A percentile compares a stretch with the other conserved stretches of the same genome.
Evolutionary conservation across 2,797 vertebrate species (phyloP).

Genomic region (Cyclura pinguis): DNA sequence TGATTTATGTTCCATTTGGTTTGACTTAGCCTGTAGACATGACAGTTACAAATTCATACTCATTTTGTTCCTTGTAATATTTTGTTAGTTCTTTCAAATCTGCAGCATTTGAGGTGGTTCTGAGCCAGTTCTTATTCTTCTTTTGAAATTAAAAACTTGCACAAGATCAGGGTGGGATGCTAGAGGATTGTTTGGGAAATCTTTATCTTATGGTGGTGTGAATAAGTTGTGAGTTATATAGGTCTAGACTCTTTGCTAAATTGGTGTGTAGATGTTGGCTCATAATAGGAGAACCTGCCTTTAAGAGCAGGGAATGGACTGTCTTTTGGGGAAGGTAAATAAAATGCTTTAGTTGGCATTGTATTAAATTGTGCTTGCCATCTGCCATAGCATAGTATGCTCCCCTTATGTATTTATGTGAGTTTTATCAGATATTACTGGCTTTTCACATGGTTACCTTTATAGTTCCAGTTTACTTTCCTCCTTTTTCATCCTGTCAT

Average conservation of each 20-base stretch:
- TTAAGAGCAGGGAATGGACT: background rate
- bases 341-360: slow-evolving; percentile 38
- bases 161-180: background rate
- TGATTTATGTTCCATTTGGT: background rate
- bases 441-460: slow-evolving; percentile 78
- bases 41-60: background rate
- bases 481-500: slow-evolving; percentile 83
- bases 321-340: background rate
- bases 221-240: background rate
- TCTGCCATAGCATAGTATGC: slow-evolving; percentile 22
- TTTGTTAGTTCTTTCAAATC: background rate
- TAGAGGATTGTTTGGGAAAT: background rate
- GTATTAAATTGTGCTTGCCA: slow-evolving; percentile 42
- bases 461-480: slow-evolving; percentile 83
- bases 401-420: slow-evolving; percentile 65
- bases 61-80: background rate
- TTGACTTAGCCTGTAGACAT: background rate
- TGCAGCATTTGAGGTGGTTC: background rate
- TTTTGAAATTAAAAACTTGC: background rate
- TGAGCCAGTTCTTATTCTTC: background rate
- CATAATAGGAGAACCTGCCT: background rate
- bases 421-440: slow-evolving; percentile 77
- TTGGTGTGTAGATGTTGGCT: background rate
- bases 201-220: background rate
- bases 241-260: background rate